Evolutionary conservation across 1,140 invertebrate genomes (phyloP), one percentile per base, ranked within the genome.

Genomic region (Achatina immaculata): DNA sequence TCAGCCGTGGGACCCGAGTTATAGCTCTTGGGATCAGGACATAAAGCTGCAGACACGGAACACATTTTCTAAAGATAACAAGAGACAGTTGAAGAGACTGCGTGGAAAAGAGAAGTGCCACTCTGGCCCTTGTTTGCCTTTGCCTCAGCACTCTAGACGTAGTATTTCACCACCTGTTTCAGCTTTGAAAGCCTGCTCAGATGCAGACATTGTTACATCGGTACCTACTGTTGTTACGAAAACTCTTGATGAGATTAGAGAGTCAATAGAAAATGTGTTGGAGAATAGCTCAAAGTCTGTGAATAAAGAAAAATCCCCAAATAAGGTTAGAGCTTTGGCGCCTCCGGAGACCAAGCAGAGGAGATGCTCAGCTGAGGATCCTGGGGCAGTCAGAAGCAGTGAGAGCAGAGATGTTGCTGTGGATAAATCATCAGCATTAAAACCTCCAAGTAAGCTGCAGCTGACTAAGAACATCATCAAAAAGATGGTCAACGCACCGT

Each of bases 251-350:
- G 74, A 77, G 0, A 77, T 77, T 7, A 58, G 21, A 51, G 62
- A 77, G 16, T 62, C 48, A 36, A 77, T 77, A 38, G 74, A 77
- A 65, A 36, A 77, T 77, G 74, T 77, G 19, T 62, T 77, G 28
- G 45, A 31, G 6, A 11, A 73, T 21, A 68, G n/a, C n/a, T n/a
- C n/a, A n/a, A n/a, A n/a, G n/a, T n/a, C n/a, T n/a, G n/a, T n/a
- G n/a, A n/a, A n/a, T 14, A 28, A 4, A 45, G 31, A 28, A 69
- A 43, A 6, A 62, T 9, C 58, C n/a, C 4, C 58, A 62, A 19
- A 31, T 4, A 62, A 62, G n/a, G 55, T 21, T 14, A 55, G n/a
- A n/a, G n/a, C 6, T 55, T 55, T 21, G 21, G 16, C n/a, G 31
- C n/a, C 28, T 31, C 16, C 58, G 2, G 31, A 62, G 58, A 16